A percentile compares a stretch with the other conserved stretches of the same genome.
Evolutionary conservation across 2,113 vertebrate species (phyloP).

Genomic region (Poeciliopsis prolifica): DNA sequence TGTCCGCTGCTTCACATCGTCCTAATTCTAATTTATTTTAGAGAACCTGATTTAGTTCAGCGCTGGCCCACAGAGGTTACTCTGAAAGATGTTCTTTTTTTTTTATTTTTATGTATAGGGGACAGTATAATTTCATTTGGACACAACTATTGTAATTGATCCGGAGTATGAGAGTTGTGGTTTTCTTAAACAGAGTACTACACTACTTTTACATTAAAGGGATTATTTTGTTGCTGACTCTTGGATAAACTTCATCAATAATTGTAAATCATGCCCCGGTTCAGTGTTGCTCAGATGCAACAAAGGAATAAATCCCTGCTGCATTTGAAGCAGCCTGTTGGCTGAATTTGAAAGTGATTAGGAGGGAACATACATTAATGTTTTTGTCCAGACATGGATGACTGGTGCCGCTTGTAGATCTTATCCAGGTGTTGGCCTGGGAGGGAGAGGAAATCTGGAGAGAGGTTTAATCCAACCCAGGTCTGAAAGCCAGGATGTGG

Average conservation of each 20-base stretch:
- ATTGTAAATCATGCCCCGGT: not conserved
- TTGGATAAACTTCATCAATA: not conserved
- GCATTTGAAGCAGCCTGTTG: conserved; percentile 11
- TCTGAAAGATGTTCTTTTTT: conserved; percentile 36
- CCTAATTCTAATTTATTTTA: conserved; percentile 59
- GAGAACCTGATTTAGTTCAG: conserved; percentile 40
- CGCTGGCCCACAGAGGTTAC: conserved; percentile 25
- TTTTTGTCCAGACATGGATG: conserved; percentile 34
- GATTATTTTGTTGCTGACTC: not conserved
- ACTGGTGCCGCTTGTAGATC: conserved; percentile 49
- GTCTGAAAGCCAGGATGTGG: conserved; percentile 15
- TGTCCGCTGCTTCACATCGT: conserved; percentile 36
- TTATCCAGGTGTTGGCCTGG: conserved; percentile 64
- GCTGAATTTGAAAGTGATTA: conserved; percentile 12
- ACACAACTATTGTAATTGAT: conserved; percentile 15
- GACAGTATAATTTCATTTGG: conserved; percentile 29
- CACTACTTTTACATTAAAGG: conserved; percentile 1
- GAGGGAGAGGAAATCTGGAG: conserved; percentile 46
- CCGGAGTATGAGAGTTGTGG: not conserved
- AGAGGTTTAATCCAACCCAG: conserved; percentile 57
- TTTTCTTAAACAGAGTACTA: conserved; percentile 17
- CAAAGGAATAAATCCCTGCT: not conserved
- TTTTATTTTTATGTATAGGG: conserved; percentile 20
- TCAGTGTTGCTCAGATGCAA: not conserved
- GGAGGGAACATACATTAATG: conserved; percentile 10